Evolutionary conservation across 2,113 vertebrate species (phyloP).

Genomic region (Semnornis frantzii): DNA sequence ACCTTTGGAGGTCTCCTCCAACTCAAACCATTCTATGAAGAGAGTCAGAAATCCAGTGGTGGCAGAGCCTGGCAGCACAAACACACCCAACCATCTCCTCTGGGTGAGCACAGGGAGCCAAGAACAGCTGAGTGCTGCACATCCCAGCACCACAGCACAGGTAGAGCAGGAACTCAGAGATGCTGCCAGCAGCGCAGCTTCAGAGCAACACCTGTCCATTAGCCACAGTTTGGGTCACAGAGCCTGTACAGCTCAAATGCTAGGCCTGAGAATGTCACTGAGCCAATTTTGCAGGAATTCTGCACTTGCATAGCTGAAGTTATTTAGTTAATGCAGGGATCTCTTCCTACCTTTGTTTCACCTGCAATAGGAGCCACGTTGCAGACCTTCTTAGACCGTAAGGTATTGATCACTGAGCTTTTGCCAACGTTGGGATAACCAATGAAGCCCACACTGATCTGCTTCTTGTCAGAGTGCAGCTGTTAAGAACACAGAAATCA

Average conservation of each 20-base stretch:
- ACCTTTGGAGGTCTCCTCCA: too few relatives aligned
- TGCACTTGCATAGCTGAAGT: background rate
- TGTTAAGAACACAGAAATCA: conserved; percentile 43
- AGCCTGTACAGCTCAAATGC: background rate
- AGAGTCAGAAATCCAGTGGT: background rate
- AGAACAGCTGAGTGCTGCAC: background rate
- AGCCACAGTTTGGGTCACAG: background rate
- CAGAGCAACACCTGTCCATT: background rate
- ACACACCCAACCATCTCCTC: background rate
- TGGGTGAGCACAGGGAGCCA: background rate
- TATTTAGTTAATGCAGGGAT: background rate
- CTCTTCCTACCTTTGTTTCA: conserved; percentile 90
- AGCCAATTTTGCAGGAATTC: background rate
- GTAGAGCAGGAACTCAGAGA: background rate
- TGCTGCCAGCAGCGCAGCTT: background rate
- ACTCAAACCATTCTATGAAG: too few relatives aligned
- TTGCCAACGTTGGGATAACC: conserved; percentile 99
- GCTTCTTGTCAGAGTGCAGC: conserved; percentile 98
- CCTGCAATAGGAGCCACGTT: conserved; percentile 95
- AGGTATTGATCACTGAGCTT: conserved; percentile 95
- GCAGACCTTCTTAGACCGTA: conserved; percentile 98
- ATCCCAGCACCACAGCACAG: background rate
- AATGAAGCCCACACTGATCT: conserved; percentile 98
- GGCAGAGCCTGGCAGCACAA: background rate
- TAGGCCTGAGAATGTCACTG: background rate